Conservation (phyloP, 2,888 invertebrate genomes). For the Agriopis aurantiaria region DNA sequence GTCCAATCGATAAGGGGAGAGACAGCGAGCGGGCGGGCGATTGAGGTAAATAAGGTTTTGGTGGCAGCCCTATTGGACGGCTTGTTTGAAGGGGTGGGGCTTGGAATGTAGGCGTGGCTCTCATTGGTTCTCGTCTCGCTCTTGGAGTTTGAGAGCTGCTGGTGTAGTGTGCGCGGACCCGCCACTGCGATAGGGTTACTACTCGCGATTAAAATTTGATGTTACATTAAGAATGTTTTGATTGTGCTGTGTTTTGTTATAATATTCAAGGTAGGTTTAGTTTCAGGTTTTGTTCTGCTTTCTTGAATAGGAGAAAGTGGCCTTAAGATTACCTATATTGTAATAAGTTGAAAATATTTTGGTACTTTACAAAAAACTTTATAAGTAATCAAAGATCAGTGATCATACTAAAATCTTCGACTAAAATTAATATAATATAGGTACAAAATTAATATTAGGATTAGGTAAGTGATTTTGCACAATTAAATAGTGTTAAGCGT, state of each 20-base stretch:
- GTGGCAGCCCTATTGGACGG: slow-evolving; percentile 60
- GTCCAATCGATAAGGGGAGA: slow-evolving; percentile 81
- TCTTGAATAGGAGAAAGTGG: no score
- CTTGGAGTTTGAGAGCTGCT: slow-evolving; percentile 19
- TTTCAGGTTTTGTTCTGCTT: background rate
- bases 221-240: slow-evolving; percentile 36
- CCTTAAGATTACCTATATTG: no score
- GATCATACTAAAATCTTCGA: no score
- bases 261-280: slow-evolving; percentile 40
- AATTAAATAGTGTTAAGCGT: no score
- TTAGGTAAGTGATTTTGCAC: no score
- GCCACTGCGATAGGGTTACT: slow-evolving; percentile 38
- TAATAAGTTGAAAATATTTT: no score
- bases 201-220: slow-evolving; percentile 24
- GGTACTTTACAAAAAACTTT: no score
- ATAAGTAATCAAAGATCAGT: no score
- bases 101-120: slow-evolving; percentile 54
- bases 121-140: slow-evolving; percentile 52
- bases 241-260: slow-evolving; percentile 42
- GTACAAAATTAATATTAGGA: no score
- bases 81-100: slow-evolving; percentile 55
- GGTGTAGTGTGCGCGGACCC: slow-evolving; percentile 51
- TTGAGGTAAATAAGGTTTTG: slow-evolving; percentile 81
- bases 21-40: slow-evolving; percentile 74
- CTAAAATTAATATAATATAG: no score